These are phyloP conservation scores for Syrphus vitripennis DNA, from an alignment of 2,888 invertebrate genomes.

Conservation along the genomic window DNA sequence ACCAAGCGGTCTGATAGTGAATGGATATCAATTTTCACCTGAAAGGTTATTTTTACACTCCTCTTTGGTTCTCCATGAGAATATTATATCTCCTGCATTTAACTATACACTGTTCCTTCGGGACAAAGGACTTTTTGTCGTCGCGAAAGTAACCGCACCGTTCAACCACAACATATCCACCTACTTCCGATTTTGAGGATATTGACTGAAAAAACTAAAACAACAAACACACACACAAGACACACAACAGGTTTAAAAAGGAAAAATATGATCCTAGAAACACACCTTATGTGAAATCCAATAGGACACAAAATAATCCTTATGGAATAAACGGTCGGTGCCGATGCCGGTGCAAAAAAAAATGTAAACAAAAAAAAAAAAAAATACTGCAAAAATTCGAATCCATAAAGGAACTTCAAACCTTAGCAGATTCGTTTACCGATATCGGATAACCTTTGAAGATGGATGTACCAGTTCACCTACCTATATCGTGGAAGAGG, in stretches of 20 bases:
- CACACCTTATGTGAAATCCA: slow-evolving; percentile 63
- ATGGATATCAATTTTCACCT: slow-evolving; percentile 60
- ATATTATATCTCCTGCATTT: slow-evolving; percentile 5
- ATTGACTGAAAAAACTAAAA: slow-evolving; percentile 42
- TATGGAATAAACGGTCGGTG: slow-evolving; percentile 3
- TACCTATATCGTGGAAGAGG: background rate
- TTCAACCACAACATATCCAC: slow-evolving; percentile 80
- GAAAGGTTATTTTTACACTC: slow-evolving; percentile 12
- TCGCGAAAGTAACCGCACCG: slow-evolving; percentile 73
- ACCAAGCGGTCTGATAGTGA: background rate
- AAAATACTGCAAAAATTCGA: background rate
- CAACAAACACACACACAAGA: no score
- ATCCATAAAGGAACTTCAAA: slow-evolving; percentile 32
- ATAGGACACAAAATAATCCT: slow-evolving; percentile 52
- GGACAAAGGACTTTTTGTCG: slow-evolving; percentile 1
- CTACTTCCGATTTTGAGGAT: slow-evolving; percentile 77
- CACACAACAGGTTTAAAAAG: slow-evolving; percentile 38
- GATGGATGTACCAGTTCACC: background rate
- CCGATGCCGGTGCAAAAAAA: background rate
- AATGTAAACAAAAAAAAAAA: background rate
- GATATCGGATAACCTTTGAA: slow-evolving; percentile 59
- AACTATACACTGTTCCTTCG: background rate
- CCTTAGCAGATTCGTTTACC: slow-evolving; percentile 45
- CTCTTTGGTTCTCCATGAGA: background rate
- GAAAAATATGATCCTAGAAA: slow-evolving; percentile 60